Percentiles rank a stretch among this genome's conserved stretches.
Conservation (phyloP, 2,888 invertebrate genomes). For the Pandemis heparana region DNA sequence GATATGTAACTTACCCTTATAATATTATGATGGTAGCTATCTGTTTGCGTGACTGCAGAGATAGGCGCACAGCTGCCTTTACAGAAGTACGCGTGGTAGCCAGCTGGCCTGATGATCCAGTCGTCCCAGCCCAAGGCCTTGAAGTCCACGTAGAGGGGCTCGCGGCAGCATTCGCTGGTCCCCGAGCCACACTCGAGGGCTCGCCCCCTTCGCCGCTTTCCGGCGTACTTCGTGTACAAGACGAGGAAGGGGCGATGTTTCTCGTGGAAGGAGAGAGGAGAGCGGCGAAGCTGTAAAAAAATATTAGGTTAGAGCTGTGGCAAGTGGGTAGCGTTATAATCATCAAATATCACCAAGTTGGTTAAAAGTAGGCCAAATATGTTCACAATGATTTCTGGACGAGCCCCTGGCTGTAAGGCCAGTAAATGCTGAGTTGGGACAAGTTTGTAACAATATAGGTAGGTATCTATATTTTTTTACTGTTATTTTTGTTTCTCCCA, state of each 20-base stretch:
- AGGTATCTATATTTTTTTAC: too few species aligned
- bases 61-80: conserved; percentile 92
- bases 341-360: too few species aligned
- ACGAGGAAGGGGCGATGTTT: conserved; percentile 92
- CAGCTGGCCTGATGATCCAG: conserved; percentile 93
- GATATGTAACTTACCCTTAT: conserved; percentile 92
- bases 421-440: too few species aligned
- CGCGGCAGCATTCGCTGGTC: conserved; percentile 92
- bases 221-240: conserved; percentile 90
- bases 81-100: conserved; percentile 95
- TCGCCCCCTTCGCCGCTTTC: conserved; percentile 87
- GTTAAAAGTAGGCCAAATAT: too few species aligned
- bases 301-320: background rate
- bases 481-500: too few species aligned
- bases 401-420: too few species aligned
- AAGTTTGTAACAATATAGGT: too few species aligned
- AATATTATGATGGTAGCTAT: conserved; percentile 88
- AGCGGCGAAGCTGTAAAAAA: conserved; percentile 79
- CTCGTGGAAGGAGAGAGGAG: conserved; percentile 89
- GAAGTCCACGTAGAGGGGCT: conserved; percentile 93
- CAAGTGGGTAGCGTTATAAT: background rate
- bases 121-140: conserved; percentile 95
- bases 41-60: conserved; percentile 87
- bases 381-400: too few species aligned
- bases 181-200: conserved; percentile 88